Evolutionary conservation across 2,113 vertebrate genomes (phyloP).

Genomic region (Equus przewalskii): DNA sequence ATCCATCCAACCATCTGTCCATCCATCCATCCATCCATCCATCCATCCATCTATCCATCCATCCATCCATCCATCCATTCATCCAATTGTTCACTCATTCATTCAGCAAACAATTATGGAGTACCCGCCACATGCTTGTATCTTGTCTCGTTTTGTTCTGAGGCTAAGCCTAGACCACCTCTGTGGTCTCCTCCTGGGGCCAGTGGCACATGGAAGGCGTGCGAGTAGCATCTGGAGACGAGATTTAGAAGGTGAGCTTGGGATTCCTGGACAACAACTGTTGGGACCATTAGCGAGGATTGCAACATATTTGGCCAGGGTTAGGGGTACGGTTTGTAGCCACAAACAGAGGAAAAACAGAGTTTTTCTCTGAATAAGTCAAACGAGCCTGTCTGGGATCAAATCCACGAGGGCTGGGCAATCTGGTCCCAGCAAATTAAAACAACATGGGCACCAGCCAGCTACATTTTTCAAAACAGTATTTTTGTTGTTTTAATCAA

Average conservation of each 20-base stretch:
- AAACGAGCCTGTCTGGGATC: conserved; percentile 70
- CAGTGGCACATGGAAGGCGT: background rate
- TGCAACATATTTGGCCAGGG: conserved; percentile 65
- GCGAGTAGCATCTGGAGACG: background rate
- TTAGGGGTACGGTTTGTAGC: conserved; percentile 64
- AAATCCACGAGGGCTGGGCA: conserved; percentile 62
- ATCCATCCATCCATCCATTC: too few relatives aligned
- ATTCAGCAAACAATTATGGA: background rate
- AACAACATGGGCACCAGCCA: conserved; percentile 66
- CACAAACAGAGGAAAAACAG: conserved; percentile 42
- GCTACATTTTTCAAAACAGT: conserved; percentile 69
- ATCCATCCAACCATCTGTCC: too few relatives aligned
- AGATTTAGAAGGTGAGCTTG: background rate
- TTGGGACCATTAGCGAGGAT: background rate
- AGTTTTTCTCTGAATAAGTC: conserved; percentile 73
- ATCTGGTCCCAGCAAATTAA: conserved; percentile 74
- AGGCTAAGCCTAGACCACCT: background rate
- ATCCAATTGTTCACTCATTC: background rate
- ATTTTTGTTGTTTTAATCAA: conserved; percentile 68
- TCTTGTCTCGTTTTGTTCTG: background rate
- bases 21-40: rapidly evolving
- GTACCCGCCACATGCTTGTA: background rate
- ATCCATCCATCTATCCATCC: background rate
- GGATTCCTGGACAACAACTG: conserved; percentile 44
- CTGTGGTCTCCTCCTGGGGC: background rate